Percentiles rank a stretch among this genome's conserved stretches.
phyloP scores from a whole-genome alignment of 2,113 vertebrate species.

The Heterochromis multidens region DNA sequence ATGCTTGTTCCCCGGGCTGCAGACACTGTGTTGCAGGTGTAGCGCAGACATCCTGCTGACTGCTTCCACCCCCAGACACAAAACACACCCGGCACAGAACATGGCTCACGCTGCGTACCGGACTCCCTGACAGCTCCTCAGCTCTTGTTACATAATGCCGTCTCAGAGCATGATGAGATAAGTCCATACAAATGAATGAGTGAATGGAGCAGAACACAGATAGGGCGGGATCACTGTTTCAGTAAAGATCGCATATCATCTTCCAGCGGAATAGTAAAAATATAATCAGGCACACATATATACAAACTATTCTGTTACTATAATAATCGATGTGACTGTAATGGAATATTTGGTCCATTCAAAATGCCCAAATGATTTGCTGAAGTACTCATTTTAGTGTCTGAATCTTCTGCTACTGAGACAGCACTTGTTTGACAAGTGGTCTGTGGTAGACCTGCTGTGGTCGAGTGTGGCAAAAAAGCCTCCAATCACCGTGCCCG shows the following conservation, averaged over 20 bases:
- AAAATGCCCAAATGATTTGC: neutral
- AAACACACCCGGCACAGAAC: neutral
- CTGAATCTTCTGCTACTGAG: neutral
- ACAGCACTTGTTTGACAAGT: neutral
- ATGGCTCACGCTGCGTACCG: neutral
- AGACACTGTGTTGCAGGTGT: conserved; percentile 11
- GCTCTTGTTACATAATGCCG: neutral
- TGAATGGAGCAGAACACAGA: neutral
- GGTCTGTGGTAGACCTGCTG: conserved; percentile 15
- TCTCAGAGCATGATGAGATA: neutral
- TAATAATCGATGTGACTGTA: neutral
- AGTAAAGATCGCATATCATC: neutral
- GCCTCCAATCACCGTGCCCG: neutral
- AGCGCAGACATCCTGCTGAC: neutral
- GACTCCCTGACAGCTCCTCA: neutral
- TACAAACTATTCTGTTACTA: neutral
- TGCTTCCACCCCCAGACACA: neutral
- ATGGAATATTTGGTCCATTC: neutral
- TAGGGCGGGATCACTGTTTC: neutral
- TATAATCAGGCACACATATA: neutral
- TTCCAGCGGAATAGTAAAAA: neutral
- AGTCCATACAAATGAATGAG: neutral
- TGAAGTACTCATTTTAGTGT: neutral
- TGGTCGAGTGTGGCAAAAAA: neutral
- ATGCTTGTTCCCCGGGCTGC: neutral